Evolutionary conservation across 2,113 vertebrate species (phyloP).

Genomic region (Mus pahari): DNA sequence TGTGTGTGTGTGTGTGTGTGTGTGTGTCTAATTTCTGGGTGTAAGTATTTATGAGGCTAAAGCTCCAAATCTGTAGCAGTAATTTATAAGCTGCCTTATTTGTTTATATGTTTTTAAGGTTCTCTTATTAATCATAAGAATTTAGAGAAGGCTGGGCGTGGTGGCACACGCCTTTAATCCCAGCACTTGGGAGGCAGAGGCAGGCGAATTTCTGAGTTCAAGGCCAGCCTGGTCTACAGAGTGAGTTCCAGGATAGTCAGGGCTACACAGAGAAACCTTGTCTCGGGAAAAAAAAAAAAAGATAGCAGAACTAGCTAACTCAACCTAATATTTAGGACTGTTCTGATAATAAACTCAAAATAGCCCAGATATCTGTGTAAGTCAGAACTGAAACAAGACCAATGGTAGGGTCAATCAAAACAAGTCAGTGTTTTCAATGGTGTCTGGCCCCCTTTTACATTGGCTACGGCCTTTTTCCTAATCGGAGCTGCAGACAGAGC

Average conservation of each 20-base stretch:
- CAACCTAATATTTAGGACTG: conserved; percentile 2
- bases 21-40: not conserved
- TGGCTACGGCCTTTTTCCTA: conserved; percentile 49
- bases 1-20: no score
- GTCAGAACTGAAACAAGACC: conserved; percentile 21
- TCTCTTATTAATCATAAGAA: conserved; percentile 44
- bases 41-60: not conserved
- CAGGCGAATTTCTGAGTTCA: no score
- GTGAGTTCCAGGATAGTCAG: no score
- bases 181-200: no score
- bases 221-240: no score
- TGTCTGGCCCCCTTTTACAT: conserved; percentile 26
- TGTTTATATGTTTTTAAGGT: not conserved
- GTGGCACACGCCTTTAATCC: no score
- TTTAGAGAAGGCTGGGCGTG: not conserved
- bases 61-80: not conserved
- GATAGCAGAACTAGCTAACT: conserved; percentile 45
- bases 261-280: no score
- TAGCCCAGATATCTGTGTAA: not conserved
- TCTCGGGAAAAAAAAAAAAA: no score
- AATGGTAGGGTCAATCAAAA: conserved; percentile 27
- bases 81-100: not conserved
- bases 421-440: not conserved
- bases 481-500: conserved; percentile 48
- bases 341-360: not conserved